Conservation (phyloP, 2,797 vertebrate species). For the Syngnathus acus region DNA sequence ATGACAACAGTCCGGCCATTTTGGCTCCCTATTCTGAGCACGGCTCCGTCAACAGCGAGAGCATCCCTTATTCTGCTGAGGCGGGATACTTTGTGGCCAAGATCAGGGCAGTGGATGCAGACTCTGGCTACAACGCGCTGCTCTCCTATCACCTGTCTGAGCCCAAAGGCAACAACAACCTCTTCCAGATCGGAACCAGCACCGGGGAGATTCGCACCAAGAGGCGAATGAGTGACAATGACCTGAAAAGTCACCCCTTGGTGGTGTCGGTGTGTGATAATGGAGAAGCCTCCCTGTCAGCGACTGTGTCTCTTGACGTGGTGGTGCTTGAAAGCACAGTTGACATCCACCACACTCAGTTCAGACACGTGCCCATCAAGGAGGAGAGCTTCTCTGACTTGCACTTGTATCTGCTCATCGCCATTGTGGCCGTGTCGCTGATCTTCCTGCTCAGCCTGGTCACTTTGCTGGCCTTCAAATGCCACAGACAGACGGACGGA, state of each 20-base stretch:
- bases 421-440: slow-evolving; percentile 29
- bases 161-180: slow-evolving; percentile 19
- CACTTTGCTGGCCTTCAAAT: slow-evolving; percentile 44
- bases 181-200: slow-evolving; percentile 52
- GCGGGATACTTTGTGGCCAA: slow-evolving; percentile 39
- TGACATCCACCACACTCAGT: slow-evolving; percentile 15
- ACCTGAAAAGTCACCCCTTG: slow-evolving; percentile 46
- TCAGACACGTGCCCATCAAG: slow-evolving; percentile 15
- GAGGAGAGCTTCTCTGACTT: slow-evolving; percentile 30
- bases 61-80: slow-evolving; percentile 31
- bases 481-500: slow-evolving; percentile 21
- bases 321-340: slow-evolving; percentile 35
- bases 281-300: slow-evolving; percentile 42
- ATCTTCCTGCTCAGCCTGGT: slow-evolving; percentile 47
- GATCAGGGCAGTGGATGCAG: slow-evolving; percentile 21
- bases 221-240: slow-evolving; percentile 47
- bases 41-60: slow-evolving; percentile 66
- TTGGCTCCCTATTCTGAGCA: slow-evolving; percentile 31
- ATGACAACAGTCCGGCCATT: slow-evolving; percentile 60
- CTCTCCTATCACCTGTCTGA: slow-evolving; percentile 9
- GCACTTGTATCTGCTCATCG: slow-evolving; percentile 35
- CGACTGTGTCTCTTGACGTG: slow-evolving; percentile 47
- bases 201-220: slow-evolving; percentile 53
- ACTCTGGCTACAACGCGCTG: background rate
- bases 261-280: slow-evolving; percentile 48